Evolutionary conservation across 2,797 vertebrate species (phyloP).

Genomic region (Decapterus maruadsi): DNA sequence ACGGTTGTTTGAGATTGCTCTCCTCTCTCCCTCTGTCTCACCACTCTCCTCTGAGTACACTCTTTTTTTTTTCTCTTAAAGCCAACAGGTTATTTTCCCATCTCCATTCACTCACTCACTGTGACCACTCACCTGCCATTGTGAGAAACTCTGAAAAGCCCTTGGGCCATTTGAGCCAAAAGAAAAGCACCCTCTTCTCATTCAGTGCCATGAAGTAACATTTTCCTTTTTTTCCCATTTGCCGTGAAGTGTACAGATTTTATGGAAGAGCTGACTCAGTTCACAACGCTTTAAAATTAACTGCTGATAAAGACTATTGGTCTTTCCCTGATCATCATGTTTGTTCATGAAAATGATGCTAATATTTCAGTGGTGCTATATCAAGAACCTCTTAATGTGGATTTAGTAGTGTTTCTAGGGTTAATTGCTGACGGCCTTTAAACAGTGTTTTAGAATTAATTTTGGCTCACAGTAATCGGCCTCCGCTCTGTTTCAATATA

Average conservation of each 20-base stretch:
- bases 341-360: constrained; percentile 1
- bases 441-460: constrained; percentile 4
- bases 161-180: not conserved
- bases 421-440: not conserved
- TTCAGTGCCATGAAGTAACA: not conserved
- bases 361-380: not conserved
- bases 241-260: not conserved
- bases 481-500: not conserved
- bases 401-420: constrained; percentile 1
- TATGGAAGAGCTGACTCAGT: constrained; percentile 3
- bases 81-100: not conserved
- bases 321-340: not conserved
- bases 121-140: not conserved
- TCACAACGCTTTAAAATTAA: constrained; percentile 8
- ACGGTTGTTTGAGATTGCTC: not conserved
- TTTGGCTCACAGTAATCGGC: not conserved
- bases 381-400: not conserved
- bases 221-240: not conserved
- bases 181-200: not conserved
- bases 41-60: not conserved
- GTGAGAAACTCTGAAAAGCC: constrained; percentile 5
- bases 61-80: constrained; percentile 1
- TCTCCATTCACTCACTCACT: constrained; percentile 1
- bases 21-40: not conserved
- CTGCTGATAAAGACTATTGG: not conserved